Conservation (phyloP, 2,113 vertebrate genomes). For the Phaethornis superciliosus region DNA sequence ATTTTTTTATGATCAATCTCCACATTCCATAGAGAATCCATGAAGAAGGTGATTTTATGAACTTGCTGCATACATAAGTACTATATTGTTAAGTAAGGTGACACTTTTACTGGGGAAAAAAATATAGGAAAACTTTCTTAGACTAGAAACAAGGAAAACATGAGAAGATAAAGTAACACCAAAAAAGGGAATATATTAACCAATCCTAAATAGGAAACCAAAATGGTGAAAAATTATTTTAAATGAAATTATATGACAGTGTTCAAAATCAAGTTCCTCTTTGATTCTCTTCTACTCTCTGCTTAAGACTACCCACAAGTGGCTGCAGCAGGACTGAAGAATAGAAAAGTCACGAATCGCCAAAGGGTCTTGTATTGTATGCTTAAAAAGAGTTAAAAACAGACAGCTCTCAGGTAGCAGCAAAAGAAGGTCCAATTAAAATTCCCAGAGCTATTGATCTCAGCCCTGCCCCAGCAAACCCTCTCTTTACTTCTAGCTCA, state of each 20-base stretch:
- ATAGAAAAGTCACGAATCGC: neutral
- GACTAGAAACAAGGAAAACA: neutral
- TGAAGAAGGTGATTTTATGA: neutral
- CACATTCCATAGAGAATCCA: neutral
- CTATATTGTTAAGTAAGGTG: neutral
- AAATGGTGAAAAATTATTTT: neutral
- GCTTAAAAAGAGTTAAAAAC: neutral
- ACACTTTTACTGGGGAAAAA: neutral
- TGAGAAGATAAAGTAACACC: neutral
- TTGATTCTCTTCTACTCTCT: neutral
- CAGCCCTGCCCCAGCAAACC: neutral
- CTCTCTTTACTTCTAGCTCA: conserved; percentile 14
- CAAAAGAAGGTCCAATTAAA: conserved; percentile 36
- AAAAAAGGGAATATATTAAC: neutral
- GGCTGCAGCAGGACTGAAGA: neutral
- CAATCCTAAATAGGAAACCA: neutral
- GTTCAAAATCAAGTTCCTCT: neutral
- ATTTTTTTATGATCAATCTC: neutral
- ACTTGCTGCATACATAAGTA: neutral
- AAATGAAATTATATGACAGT: neutral
- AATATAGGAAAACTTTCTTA: neutral
- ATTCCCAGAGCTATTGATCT: conserved; percentile 46
- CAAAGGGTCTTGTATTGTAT: neutral
- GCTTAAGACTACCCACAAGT: neutral
- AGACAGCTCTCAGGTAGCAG: neutral